Percentiles rank a stretch among this genome's conserved stretches.
Evolutionary conservation across 2,113 vertebrate genomes (phyloP).

Genomic region (Setophaga petechia): DNA sequence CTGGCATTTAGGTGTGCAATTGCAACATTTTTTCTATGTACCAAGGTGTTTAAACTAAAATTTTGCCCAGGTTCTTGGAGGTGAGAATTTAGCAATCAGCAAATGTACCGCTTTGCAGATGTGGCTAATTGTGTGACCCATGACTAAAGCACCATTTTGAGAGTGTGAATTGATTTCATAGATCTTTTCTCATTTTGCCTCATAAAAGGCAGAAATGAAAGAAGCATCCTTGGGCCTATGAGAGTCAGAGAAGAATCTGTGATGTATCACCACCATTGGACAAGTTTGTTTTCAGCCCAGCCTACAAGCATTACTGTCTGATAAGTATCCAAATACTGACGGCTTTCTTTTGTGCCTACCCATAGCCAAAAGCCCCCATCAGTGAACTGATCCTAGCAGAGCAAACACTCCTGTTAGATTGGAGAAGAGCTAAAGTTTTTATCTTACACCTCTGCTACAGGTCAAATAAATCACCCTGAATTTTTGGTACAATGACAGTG

Average conservation of each 20-base stretch:
- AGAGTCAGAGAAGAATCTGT: not conserved
- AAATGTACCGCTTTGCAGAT: not conserved
- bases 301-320: not conserved
- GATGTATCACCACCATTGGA: not conserved
- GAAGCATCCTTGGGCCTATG: not conserved
- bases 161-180: not conserved
- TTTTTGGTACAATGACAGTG: not conserved
- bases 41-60: not conserved
- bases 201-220: not conserved
- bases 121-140: not conserved
- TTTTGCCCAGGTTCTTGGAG: not conserved
- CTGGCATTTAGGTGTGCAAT: not conserved
- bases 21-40: not conserved
- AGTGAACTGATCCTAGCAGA: not conserved
- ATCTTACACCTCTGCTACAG: not conserved
- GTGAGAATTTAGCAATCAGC: not conserved
- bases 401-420: not conserved
- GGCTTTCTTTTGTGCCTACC: not conserved
- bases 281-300: not conserved
- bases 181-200: not conserved
- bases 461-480: not conserved
- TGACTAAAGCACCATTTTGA: not conserved
- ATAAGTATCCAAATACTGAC: not conserved
- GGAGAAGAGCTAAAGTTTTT: not conserved
- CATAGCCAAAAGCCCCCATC: not conserved